Evolutionary conservation across 2,113 vertebrate species (phyloP).

Genomic region (Atherinomorus stipes): DNA sequence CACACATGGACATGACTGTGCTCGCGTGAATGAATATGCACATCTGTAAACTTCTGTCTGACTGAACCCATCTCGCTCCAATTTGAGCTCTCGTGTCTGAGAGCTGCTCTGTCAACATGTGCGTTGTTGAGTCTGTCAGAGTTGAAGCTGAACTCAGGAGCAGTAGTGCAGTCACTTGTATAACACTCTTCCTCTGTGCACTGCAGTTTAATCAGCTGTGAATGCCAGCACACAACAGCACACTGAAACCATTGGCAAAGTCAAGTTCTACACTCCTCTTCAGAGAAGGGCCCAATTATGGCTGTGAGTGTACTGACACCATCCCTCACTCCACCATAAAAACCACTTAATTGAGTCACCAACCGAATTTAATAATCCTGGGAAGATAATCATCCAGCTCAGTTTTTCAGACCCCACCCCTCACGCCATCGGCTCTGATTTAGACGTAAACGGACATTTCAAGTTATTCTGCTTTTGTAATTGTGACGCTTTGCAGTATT

Average conservation of each 20-base stretch:
- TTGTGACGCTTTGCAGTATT: not conserved
- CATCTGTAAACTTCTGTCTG: conserved; percentile 30
- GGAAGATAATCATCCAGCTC: conserved; percentile 25
- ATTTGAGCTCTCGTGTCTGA: conserved; percentile 20
- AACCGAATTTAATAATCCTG: conserved; percentile 42
- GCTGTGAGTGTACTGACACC: conserved; percentile 16
- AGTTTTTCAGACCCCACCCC: not conserved
- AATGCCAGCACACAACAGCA: conserved; percentile 26
- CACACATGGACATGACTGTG: not conserved
- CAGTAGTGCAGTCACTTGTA: conserved; percentile 28
- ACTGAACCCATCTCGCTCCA: conserved; percentile 30
- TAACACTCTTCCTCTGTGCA: conserved; percentile 25
- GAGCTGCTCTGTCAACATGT: conserved; percentile 3
- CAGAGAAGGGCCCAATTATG: conserved; percentile 34
- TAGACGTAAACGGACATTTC: conserved; percentile 32
- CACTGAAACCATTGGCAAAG: conserved; percentile 28
- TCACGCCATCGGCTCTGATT: conserved; percentile 27
- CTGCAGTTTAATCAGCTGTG: conserved; percentile 45
- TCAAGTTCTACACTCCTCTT: conserved; percentile 37
- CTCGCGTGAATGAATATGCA: conserved; percentile 2
- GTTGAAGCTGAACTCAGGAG: not conserved
- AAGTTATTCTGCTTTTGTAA: conserved; percentile 40
- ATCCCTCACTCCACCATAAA: conserved; percentile 25
- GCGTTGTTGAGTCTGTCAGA: not conserved
- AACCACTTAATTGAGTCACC: conserved; percentile 52